Evolutionary conservation across 2,888 invertebrate genomes (phyloP), one percentile per base, ranked within the genome.

Genomic region (Galerucella calmariensis): DNA sequence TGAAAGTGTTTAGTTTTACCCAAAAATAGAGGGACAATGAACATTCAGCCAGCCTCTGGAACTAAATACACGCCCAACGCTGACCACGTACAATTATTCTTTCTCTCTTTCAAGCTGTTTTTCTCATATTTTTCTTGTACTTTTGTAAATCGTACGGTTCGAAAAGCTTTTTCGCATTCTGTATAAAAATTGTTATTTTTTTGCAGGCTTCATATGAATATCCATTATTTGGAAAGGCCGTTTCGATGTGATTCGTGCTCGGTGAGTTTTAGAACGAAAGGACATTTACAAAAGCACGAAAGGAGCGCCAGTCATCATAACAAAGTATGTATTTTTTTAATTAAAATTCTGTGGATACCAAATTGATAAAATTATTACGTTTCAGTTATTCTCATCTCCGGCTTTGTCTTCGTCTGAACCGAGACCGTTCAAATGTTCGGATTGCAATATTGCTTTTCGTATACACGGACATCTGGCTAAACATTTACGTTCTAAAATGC

Each of bases 391-490:
- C 46, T 85, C 88, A 27, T 87, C 88, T 10, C 88, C 94, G 11
- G 93, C 96, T 69, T 89, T 93, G 10, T 94, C 95, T 0, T 94
- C 95, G 14, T 94, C 94, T 79, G 98, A 98, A 88, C 98, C 98
- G 2, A 91, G 98, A 68, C 98, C 98, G 20, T 99, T 98, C 87
- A 95, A 97, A 84, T 99, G 99, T 88, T 93, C 93, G 24, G 97
- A 98, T 85, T 99, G 99, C 87, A 96, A 95, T 85, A 95, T 97
- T 81, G 98, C 97, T 10, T 99, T 99, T 87, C 91, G 97, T 81
- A 98, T 98, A 84, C 98, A 97, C 84, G 99, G 98, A 0, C 98
- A 98, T 88, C 89, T 99, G 83, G 97, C 98, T 0, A 98, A 98
- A 88, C 99, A 99, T 90, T 90, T 99, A 76, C 92, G 98, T 73